Percentiles rank a stretch among this genome's conserved stretches.
phyloP scores from a whole-genome alignment of 2,113 vertebrate genomes.

The Hemibagrus wyckioides region DNA sequence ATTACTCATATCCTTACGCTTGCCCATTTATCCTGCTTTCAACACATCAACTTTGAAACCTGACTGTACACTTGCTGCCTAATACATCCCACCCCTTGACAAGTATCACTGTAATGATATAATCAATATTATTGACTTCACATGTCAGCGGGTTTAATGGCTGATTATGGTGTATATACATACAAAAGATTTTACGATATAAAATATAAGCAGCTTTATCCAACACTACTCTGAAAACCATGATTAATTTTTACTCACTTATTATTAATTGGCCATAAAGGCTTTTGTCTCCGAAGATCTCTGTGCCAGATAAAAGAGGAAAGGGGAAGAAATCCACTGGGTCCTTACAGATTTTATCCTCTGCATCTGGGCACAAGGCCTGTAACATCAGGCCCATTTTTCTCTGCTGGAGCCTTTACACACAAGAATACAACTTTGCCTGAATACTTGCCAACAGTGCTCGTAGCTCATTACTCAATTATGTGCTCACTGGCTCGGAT shows the following conservation, averaged over 20 bases:
- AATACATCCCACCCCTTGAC: no score
- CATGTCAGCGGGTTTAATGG: no score
- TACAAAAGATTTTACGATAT: not conserved
- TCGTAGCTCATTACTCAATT: conserved; percentile 72
- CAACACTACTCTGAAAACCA: conserved; percentile 18
- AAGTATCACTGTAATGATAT: no score
- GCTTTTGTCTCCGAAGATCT: conserved; percentile 25
- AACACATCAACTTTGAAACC: no score
- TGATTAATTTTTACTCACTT: conserved; percentile 50
- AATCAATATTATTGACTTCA: no score
- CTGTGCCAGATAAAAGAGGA: conserved; percentile 2
- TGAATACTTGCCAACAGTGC: conserved; percentile 66
- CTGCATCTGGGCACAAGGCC: conserved; percentile 72
- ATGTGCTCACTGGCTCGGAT: conserved; percentile 62
- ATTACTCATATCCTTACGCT: no score
- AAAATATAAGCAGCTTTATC: not conserved
- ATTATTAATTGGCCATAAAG: conserved; percentile 46
- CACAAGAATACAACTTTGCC: conserved; percentile 65
- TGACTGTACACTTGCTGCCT: no score
- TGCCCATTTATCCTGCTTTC: no score
- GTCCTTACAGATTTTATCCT: conserved; percentile 70
- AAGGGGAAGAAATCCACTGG: conserved; percentile 50
- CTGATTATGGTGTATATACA: no score
- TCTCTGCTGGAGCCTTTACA: conserved; percentile 72
- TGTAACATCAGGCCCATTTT: conserved; percentile 72